A percentile compares a stretch with the other conserved stretches of the same genome.
These are phyloP conservation scores for Zaprionus davidi DNA, from an alignment of 1,140 invertebrate genomes.

Conservation along the genomic window DNA sequence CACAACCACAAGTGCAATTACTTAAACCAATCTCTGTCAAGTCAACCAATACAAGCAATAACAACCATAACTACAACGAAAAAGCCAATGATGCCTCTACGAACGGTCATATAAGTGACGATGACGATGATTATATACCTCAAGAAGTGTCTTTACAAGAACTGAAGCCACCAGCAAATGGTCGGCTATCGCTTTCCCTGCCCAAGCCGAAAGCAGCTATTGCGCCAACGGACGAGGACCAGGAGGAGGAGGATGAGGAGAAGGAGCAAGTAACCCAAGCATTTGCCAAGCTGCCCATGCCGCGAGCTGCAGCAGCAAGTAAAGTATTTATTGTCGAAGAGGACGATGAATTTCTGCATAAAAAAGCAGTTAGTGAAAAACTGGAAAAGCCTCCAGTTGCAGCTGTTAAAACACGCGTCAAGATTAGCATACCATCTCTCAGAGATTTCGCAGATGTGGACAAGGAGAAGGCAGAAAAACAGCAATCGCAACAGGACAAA, in stretches of 20 bases:
- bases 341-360: slow-evolving; percentile 87
- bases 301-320: slow-evolving; percentile 17
- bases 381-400: slow-evolving; percentile 64
- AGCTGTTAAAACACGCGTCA: slow-evolving; percentile 65
- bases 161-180: slow-evolving; percentile 8
- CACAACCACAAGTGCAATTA: slow-evolving; percentile 31
- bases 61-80: not conserved
- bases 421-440: slow-evolving; percentile 83
- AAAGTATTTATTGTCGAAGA: slow-evolving; percentile 83
- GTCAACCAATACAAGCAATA: not conserved
- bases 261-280: slow-evolving; percentile 51
- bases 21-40: slow-evolving; percentile 15
- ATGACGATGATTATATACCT: slow-evolving; percentile 72
- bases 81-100: not conserved
- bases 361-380: slow-evolving; percentile 82
- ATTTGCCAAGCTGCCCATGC: slow-evolving; percentile 72
- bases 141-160: slow-evolving; percentile 63
- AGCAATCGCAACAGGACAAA: slow-evolving; percentile 56
- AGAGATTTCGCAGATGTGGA: slow-evolving; percentile 86
- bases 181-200: slow-evolving; percentile 37
- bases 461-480: slow-evolving; percentile 69
- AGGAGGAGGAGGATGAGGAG: slow-evolving; percentile 13
- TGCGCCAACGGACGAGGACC: not conserved
- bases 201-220: slow-evolving; percentile 66
- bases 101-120: slow-evolving; percentile 75